Base-by-base conservation (phyloP, 2,113 vertebrate species). In the Pituophis catenifer region DNA sequence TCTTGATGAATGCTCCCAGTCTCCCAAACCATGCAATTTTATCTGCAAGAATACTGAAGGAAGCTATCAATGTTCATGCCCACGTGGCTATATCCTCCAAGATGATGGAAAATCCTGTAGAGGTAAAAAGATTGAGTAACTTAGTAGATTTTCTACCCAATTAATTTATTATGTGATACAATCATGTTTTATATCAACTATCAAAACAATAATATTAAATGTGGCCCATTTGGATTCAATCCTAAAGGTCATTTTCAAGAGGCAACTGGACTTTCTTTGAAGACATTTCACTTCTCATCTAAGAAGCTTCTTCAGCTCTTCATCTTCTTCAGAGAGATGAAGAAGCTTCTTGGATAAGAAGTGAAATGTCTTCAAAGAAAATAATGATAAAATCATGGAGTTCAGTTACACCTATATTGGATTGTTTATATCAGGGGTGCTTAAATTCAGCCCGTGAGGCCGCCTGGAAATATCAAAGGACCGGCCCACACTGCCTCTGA, bases 11-110 rank as follows among this genome's bases (percentile, higher is more conserved):
- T 99, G 98, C 58, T 95, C 96, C 9, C 98, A 98, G 96, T 98
- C 98, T 94, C 98, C 98, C 0, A 98, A 98, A 89, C 98, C 98
- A 0, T 99, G 98, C 97, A 98, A 98, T 96, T 98, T 98, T 92
- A 98, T 99, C 95, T 99, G 98, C 97, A 98, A 98, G 96, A 99
- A 98, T 94, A 96, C 96, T 0, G 98, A 98, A 93, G 98, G 98
- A 44, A 98, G 98, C 93, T 98, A 98, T 90, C 97, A 97, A 65
- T 99, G 98, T 90, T 98, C 98, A 0, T 98, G 98, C 91, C 98
- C 98, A 0, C 96, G 98, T 50, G 98, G 98, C 0, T 99, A 98
- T 0, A 54, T 97, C 44, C 96, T 98, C 5, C 98, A 98, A 70
- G 98, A 98, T 44, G 98, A 98, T 48, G 98, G 97, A 48, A 98